Base-by-base conservation (phyloP, 1,140 invertebrate genomes). In the Drosophila neocordata region DNA sequence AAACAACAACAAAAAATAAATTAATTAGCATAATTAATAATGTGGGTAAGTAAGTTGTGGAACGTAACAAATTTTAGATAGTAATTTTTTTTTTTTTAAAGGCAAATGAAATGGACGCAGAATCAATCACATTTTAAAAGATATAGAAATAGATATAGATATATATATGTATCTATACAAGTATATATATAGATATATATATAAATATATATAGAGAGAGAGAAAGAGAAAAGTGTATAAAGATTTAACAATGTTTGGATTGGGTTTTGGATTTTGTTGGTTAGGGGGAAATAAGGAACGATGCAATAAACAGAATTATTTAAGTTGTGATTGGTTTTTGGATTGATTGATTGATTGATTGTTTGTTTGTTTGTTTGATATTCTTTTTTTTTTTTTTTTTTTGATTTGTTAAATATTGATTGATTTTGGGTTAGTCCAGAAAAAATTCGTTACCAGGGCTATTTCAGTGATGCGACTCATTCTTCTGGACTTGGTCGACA, bases 391-490 rank as follows among this genome's bases (percentile, higher is more conserved):
- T n/a, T n/a, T n/a, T n/a, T n/a, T n/a, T n/a, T n/a, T n/a, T n/a
- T n/a, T n/a, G n/a, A n/a, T 62, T 59, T 27, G 58, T 55, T 53
- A 34, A 41, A 58, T 58, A 41, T 65, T 52, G 27, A 52, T 34
- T 58, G 13, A 37, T 44, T 31, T 59, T n/a, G 27, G 70, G 73
- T 88, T 87, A 81, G 81, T 78, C 84, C 90, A 85, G 77, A 79
- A 87, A 91, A 67, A 74, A 65, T 82, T 92, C 83, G 92, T 95
- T 95, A 95, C 95, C 95, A 95, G 93, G 92, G 95, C 95, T 92
- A 96, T 93, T 92, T 96, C 94, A 91, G 95, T 95, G 93, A 97
- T 96, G 92, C 95, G 93, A 93, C 95, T 96, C 92, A 96, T 95
- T 93, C 94, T 93, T 89, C 95, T 93, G 92, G 95, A 95, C 92